These are phyloP conservation scores for Oreochromis spilurus DNA, from an alignment of 2,113 vertebrate genomes.

Conservation along the genomic window DNA sequence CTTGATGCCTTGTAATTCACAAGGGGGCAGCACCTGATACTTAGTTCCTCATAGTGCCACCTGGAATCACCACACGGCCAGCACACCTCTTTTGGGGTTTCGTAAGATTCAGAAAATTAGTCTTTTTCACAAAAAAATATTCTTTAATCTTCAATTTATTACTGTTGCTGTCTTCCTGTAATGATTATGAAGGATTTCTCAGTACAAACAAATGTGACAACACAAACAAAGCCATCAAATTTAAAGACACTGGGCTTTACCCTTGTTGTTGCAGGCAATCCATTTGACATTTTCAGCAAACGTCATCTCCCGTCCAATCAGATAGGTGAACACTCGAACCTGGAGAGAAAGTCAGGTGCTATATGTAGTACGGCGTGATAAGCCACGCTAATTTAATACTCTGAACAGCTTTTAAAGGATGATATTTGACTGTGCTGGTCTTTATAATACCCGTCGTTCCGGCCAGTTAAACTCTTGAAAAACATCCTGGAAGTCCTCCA, in stretches of 20 bases:
- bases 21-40: constrained; percentile 60
- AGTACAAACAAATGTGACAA: not conserved
- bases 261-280: constrained; percentile 98
- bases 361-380: not conserved
- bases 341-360: constrained; percentile 30
- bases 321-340: constrained; percentile 94
- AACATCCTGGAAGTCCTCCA: constrained; percentile 88
- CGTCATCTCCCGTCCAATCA: constrained; percentile 91
- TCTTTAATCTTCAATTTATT: not conserved
- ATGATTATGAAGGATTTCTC: not conserved
- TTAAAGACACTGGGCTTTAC: constrained; percentile 42
- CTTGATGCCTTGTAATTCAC: constrained; percentile 40
- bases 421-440: not conserved
- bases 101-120: not conserved
- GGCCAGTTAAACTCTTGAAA: constrained; percentile 94
- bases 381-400: not conserved
- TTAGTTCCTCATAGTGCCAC: not conserved
- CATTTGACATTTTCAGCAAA: constrained; percentile 88
- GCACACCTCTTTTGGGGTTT: not conserved
- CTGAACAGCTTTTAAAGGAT: not conserved
- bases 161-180: not conserved
- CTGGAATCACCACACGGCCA: not conserved
- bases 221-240: not conserved
- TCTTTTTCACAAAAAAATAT: not conserved
- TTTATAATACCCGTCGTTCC: constrained; percentile 78